A percentile compares a stretch with the other conserved stretches of the same genome.
Evolutionary conservation across 2,888 invertebrate species (phyloP).

Genomic region (Chymomyza caudatula): DNA sequence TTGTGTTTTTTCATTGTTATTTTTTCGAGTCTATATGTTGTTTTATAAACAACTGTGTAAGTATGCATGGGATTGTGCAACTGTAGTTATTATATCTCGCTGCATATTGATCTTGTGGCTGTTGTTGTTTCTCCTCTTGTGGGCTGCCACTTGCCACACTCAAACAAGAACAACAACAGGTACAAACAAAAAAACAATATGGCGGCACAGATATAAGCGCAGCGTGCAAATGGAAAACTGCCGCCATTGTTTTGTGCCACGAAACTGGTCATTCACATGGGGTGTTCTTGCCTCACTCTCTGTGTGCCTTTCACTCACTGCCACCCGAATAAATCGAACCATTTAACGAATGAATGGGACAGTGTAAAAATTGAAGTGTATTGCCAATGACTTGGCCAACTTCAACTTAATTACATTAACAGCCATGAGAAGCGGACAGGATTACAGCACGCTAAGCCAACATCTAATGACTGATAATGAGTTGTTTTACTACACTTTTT

Average conservation of each 20-base stretch:
- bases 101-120: background rate
- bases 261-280: background rate
- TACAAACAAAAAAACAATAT: slow-evolving; percentile 14
- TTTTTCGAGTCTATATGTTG: no score
- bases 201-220: slow-evolving; percentile 8
- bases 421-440: background rate
- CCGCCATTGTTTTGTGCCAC: slow-evolving; percentile 12
- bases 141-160: background rate
- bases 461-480: background rate
- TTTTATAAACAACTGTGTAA: background rate
- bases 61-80: no score
- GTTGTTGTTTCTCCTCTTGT: background rate
- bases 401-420: background rate
- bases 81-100: background rate
- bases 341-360: background rate
- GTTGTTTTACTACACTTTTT: background rate
- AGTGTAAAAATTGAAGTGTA: background rate
- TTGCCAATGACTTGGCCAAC: slow-evolving; percentile 11
- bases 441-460: background rate
- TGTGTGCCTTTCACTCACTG: background rate
- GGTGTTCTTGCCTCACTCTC: no score
- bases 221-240: slow-evolving; percentile 29
- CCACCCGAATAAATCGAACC: background rate
- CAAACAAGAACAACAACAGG: slow-evolving; percentile 9
- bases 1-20: no score